Evolutionary conservation across 2,888 invertebrate species (phyloP).

Genomic region (Drosophila rellima): DNA sequence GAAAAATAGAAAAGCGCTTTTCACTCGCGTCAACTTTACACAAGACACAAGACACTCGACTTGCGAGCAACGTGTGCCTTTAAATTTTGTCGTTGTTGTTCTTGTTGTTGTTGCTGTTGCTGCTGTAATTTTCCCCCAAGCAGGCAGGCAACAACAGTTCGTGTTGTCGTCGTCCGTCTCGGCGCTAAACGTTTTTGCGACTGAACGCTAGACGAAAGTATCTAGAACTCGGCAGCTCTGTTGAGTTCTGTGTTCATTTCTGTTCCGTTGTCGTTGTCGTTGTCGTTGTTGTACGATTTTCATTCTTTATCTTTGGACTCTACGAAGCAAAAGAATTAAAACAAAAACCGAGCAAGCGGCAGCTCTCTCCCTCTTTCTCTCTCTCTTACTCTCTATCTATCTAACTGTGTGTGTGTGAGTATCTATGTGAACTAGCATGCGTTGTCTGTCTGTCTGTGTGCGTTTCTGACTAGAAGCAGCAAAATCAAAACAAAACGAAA

Average conservation of each 20-base stretch:
- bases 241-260: conserved; percentile 37
- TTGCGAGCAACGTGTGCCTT: conserved; percentile 20
- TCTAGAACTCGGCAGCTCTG: conserved; percentile 77
- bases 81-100: conserved; percentile 22
- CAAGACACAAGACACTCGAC: conserved; percentile 49
- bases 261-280: conserved; percentile 23
- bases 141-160: conserved; percentile 29
- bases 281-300: conserved; percentile 44
- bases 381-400: conserved; percentile 1
- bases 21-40: conserved; percentile 70
- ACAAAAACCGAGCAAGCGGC: conserved; percentile 68
- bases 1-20: conserved; percentile 78
- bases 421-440: conserved; percentile 41
- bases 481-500: conserved; percentile 79
- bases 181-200: conserved; percentile 78
- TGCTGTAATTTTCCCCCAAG: conserved; percentile 53
- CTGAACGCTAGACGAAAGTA: conserved; percentile 80
- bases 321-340: conserved; percentile 78
- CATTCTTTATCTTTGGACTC: conserved; percentile 68
- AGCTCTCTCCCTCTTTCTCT: conserved; percentile 6
- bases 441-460: conserved; percentile 3
- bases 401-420: conserved; percentile 26
- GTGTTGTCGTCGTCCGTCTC: conserved; percentile 59
- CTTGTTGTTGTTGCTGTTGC: conserved; percentile 13
- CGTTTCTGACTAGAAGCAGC: conserved; percentile 60